Base-by-base conservation (phyloP, 2,888 invertebrate species). In the Leptopilina syphax region DNA sequence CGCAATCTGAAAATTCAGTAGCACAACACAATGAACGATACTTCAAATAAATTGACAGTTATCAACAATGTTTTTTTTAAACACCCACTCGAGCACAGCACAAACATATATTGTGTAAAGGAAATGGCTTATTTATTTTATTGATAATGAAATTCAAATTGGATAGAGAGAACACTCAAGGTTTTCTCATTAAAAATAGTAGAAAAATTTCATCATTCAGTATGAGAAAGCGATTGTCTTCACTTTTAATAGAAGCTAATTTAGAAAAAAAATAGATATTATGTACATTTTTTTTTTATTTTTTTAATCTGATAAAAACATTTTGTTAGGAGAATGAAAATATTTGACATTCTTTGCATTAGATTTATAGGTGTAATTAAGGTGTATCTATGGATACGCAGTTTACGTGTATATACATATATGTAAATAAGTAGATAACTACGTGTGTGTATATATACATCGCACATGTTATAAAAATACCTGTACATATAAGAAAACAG, bases 351-450 rank as follows among this genome's bases (percentile, higher is more conserved):
- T 73, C 70, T 57, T 54, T 57, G 54, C 54, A 73, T 27, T 73
- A 73, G 70, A 73, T 73, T 73, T 73, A 73, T 54, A 73, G 70
- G 54, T 73, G 70, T 73, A 73, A 73, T 73, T 57, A 73, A 54
- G 27, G n/a, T 70, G 12, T 70, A 54, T 63, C 60, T 60, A 60
- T 60, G 60, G 27, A 70, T 24, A 34, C 34, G 34, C 70, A 73
- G 70, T 54, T 73, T 73, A 73, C 24, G 10, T 47, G 47, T 54
- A 34, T 8, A 8, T 44, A 44, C 44, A 44, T 44, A 44, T 44
- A 73, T 73, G 57, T 73, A 57, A 73, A 57, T 73, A 73, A 34
- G 54, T 4, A 27, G 70, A 73, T 73, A 34, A 18, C 54, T 34
- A 1, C 4, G 13, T 27, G 13, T 54, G 27, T 13, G n/a, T 27